These are phyloP conservation scores for Limnephilus auricula DNA, from an alignment of 2,888 invertebrate species.

Conservation along the genomic window DNA sequence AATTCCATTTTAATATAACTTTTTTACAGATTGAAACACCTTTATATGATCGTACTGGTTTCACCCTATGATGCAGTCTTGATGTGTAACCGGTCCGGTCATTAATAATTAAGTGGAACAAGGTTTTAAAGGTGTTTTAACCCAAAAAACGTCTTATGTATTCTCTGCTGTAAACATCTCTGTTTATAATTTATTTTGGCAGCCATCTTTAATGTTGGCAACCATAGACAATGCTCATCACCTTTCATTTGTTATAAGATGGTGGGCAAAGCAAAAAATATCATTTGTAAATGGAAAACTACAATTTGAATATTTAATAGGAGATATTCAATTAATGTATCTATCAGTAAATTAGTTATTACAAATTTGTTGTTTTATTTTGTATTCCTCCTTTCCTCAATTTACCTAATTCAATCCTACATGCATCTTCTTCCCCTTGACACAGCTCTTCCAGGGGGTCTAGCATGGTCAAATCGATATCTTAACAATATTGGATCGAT, in stretches of 20 bases:
- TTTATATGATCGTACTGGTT: no score
- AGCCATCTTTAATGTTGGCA: neutral
- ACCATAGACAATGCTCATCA: neutral
- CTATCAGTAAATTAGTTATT: conserved; percentile 50
- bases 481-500: no score
- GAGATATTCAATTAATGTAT: conserved; percentile 37
- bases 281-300: conserved; percentile 44
- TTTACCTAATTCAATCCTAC: neutral
- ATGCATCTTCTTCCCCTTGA: no score
- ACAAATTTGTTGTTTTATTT: conserved; percentile 38
- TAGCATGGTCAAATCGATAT: no score
- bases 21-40: no score
- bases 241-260: conserved; percentile 26
- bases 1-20: no score
- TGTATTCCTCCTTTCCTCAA: neutral
- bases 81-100: no score
- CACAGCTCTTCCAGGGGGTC: no score
- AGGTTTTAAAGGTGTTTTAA: no score
- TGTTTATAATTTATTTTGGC: neutral
- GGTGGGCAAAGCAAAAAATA: conserved; percentile 9
- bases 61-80: no score
- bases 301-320: conserved; percentile 38
- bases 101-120: no score
- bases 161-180: neutral
- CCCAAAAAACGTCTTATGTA: no score